Evolutionary conservation across 1,140 invertebrate genomes (phyloP), one percentile per base, ranked within the genome.

Genomic region (Daktulosphaira vitifoliae): DNA sequence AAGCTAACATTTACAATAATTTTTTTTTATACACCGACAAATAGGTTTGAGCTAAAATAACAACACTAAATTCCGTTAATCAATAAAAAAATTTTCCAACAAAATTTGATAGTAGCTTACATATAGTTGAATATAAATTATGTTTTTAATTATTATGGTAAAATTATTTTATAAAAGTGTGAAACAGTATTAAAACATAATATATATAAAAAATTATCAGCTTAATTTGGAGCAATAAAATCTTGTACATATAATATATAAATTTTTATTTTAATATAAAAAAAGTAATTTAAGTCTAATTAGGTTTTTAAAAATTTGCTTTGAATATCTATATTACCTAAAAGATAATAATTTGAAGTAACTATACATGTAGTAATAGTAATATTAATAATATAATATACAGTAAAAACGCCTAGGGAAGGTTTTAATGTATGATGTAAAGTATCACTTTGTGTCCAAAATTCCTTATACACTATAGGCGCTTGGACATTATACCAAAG

Each of bases 1-100:
- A 62, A 62, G 56, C 56, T 53, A 62, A 62, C 56, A 62, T 62
- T 59, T 62, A 62, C 56, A 62, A 59, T 62, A 62, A 46, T 26
- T 54, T 16, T 26, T 59, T 33, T 33, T 33, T 48, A 46, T 62
- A 62, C 26, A 48, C 42, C 8, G 38, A 33, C 11, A 33, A 33
- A 6, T 33, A 33, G 29, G 29, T 11, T 33, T 33, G 29, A 44
- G 39, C 42, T n/a, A 62, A 62, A 59, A 44, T 62, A 59, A 59
- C 54, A 62, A 48, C 42, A 11, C 56, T 62, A 48, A 48, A 48
- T 62, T 62, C 39, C 39, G 29, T 25, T 39, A 62, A 25, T 33
- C 29, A 62, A 46, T 39, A 62, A 46, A 5, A 53, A 62, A 22
- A 29, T 56, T 4, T 44, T 42, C n/a, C n/a, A n/a, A n/a, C n/a